A percentile compares a stretch with the other conserved stretches of the same genome.
phyloP scores from a whole-genome alignment of 2,888 invertebrate genomes.

The Cephus rjabovi region DNA sequence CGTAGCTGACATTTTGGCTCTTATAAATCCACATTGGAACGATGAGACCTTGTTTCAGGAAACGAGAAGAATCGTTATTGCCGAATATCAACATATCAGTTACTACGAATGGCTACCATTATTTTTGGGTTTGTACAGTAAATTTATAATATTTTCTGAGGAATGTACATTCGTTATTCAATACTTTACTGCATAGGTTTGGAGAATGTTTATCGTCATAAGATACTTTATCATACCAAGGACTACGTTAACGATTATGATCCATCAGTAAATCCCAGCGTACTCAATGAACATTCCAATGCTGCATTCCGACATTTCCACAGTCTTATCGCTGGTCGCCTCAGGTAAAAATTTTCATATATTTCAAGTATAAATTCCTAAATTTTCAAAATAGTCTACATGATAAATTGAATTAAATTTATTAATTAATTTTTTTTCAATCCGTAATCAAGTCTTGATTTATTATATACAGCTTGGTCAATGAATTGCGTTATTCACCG shows the following conservation, averaged over 20 bases:
- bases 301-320: slow-evolving; percentile 83
- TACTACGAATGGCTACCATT: slow-evolving; percentile 86
- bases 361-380: background rate
- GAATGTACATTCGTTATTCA: background rate
- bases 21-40: slow-evolving; percentile 80
- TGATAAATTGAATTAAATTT: background rate
- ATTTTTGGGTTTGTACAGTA: slow-evolving; percentile 72
- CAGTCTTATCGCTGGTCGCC: slow-evolving; percentile 75
- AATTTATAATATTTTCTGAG: background rate
- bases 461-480: slow-evolving; percentile 68
- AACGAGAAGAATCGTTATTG: slow-evolving; percentile 78
- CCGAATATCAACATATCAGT: slow-evolving; percentile 82
- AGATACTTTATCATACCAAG: slow-evolving; percentile 72
- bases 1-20: slow-evolving; percentile 72
- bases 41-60: slow-evolving; percentile 82
- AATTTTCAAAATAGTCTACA: background rate
- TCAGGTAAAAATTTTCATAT: slow-evolving; percentile 71
- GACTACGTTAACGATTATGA: slow-evolving; percentile 77
- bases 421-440: slow-evolving; percentile 33
- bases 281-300: slow-evolving; percentile 78
- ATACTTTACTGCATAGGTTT: slow-evolving; percentile 61
- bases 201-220: slow-evolving; percentile 74
- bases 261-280: slow-evolving; percentile 73
- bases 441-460: slow-evolving; percentile 29
- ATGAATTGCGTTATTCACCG: slow-evolving; percentile 70